A percentile compares a stretch with the other conserved stretches of the same genome.
phyloP scores from a whole-genome alignment of 2,797 vertebrate species.

The Melanotaenia boesemani region DNA sequence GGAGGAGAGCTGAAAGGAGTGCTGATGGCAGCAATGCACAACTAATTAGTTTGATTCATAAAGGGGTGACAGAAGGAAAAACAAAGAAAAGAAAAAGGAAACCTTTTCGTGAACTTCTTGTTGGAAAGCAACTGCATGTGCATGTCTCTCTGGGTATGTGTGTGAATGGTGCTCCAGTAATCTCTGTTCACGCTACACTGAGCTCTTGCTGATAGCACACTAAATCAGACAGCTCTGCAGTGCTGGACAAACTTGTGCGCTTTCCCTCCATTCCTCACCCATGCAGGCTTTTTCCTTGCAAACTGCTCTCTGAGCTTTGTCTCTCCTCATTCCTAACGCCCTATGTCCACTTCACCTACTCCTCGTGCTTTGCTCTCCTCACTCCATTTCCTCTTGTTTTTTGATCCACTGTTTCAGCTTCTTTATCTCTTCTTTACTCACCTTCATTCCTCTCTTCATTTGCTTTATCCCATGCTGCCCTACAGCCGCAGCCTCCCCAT shows the following conservation, averaged over 20 bases:
- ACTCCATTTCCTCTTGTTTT: not conserved
- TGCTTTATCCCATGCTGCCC: conserved; percentile 47
- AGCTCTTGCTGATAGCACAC: conserved; percentile 68
- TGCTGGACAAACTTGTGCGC: conserved; percentile 51
- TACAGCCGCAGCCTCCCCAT: conserved; percentile 50
- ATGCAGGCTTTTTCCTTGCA: conserved; percentile 1
- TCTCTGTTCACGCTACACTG: conserved; percentile 68
- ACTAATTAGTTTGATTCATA: conserved; percentile 42
- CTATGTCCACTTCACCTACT: conserved; percentile 10
- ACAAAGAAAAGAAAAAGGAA: conserved; percentile 13
- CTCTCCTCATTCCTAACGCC: conserved; percentile 38
- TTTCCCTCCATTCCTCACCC: conserved; percentile 35
- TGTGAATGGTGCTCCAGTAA: conserved; percentile 56
- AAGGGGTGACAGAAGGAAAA: conserved; percentile 13
- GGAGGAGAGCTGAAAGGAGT: conserved; percentile 4
- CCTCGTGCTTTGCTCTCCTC: conserved; percentile 1
- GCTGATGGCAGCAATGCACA: conserved; percentile 23
- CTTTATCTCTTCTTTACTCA: conserved; percentile 8
- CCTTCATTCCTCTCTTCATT: conserved; percentile 15
- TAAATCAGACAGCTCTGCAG: conserved; percentile 79
- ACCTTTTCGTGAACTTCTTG: conserved; percentile 14
- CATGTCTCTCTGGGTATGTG: conserved; percentile 14
- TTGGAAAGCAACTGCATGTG: conserved; percentile 38
- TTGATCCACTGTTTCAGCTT: not conserved
- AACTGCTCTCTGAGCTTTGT: conserved; percentile 18